Conservation (phyloP, 1,140 invertebrate species). For the Holotrichia oblita region DNA sequence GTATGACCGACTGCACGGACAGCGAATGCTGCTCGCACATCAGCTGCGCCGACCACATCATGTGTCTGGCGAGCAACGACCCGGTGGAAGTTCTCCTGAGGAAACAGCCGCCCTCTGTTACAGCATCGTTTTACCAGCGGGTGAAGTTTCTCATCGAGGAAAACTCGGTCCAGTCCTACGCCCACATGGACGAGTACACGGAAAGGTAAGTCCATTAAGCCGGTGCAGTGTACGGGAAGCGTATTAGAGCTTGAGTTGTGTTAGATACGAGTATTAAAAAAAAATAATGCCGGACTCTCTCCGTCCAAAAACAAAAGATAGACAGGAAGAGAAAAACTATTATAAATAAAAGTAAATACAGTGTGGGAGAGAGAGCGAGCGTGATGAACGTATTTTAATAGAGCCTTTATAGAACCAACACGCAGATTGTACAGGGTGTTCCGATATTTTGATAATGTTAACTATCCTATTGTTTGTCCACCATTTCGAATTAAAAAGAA, state of each 20-base stretch:
- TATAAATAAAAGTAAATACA: neutral
- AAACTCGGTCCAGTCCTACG: conserved; percentile 97
- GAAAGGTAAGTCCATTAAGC: conserved; percentile 89
- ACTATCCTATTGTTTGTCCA: too few relatives aligned
- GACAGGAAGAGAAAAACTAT: neutral
- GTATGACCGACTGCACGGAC: conserved; percentile 97
- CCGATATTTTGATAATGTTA: neutral
- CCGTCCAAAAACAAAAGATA: conserved; percentile 10
- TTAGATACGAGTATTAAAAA: neutral
- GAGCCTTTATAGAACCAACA: conserved; percentile 39
- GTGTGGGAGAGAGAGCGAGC: conserved; percentile 37
- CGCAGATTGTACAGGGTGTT: conserved; percentile 42
- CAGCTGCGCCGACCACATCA: conserved; percentile 87
- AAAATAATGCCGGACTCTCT: conserved; percentile 11
- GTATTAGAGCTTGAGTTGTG: conserved; percentile 44
- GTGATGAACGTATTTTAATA: conserved; percentile 38
- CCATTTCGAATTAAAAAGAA: too few relatives aligned
- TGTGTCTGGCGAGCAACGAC: conserved; percentile 94
- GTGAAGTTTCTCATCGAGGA: conserved; percentile 99
- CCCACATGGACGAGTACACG: conserved; percentile 95
- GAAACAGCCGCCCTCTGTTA: conserved; percentile 95
- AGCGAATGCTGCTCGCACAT: conserved; percentile 91
- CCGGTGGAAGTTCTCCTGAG: conserved; percentile 93
- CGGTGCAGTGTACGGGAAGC: conserved; percentile 38
- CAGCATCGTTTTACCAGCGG: conserved; percentile 96